Evolutionary conservation across 2,797 vertebrate genomes (phyloP), one percentile per base, ranked within the genome.

Genomic region (Ctenochaetus hawaiiensis): DNA sequence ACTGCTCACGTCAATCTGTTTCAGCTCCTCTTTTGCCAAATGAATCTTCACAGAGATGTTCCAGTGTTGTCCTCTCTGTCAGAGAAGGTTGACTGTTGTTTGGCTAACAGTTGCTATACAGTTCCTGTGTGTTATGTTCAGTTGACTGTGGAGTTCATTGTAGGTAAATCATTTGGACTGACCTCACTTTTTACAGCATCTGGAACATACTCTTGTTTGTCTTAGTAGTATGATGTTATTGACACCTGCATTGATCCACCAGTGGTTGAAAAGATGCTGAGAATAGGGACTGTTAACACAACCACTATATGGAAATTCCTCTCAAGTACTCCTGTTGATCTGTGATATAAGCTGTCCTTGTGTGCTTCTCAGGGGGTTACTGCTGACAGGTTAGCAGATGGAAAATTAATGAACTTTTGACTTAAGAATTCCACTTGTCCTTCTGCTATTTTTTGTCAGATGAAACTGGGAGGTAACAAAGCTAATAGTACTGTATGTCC

Each of bases 11-110:
- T 64, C 41, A 18, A 9, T 59, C 64, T 72, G 57, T 48, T 39
- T 60, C 54, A 39, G 51, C 26, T 54, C 26, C 20, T 59, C n/a
- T 56, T 44, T 37, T 71, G 52, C 37, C 12, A 1, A 44, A 7
- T 37, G 17, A 53, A 70, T 62, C 56, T 70, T 44, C 63, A 61
- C 60, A 74, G 60, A 73, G 60, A 65, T 69, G 60, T 61, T 66
- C 67, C 56, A 48, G 34, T 69, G 68, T 64, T 59, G 59, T 56
- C 48, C 30, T 60, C 45, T 48, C 30, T 59, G n/a, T 49, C 41
- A 37, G 30, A 52, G 17, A 45, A 72, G 20, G 22, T 23, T 57
- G n/a, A 59, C 58, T 45, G 65, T 45, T 78, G 47, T 68, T 75
- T 51, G 72, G 53, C 72, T 52, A 11, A 16, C 51, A 56, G n/a